Base-by-base conservation (phyloP, 2,113 vertebrate species). In the Brevimyrus niger region DNA sequence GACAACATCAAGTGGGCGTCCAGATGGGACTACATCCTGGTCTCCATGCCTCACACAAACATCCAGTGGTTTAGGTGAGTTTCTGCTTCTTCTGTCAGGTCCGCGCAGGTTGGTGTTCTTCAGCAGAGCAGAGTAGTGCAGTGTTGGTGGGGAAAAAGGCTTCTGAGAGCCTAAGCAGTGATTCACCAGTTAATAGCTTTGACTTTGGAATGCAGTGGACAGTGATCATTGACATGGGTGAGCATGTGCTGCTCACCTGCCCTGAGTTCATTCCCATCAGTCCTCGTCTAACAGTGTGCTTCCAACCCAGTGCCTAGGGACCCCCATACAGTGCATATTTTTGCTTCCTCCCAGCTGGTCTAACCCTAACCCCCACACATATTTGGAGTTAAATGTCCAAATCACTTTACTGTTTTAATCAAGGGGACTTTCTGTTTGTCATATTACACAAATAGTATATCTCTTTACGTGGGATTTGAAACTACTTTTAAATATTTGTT, bases 61-160 rank as follows among this genome's bases (percentile, higher is more conserved):
- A 99, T 99, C 94, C 98, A 99, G 51, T 99, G 98, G 98, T 99
- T 99, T 92, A 99, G 98, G 98, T 99, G 92, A 90, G 84, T 35
- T 35, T 86, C 23, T 61, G 35, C 50, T 51, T 35, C 27, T 48
- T 15, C 47, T 46, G 2, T 50, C 6, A 19, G 47, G 27, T 48
- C 44, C 6, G 6, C 15, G 11, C 48, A 1, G 48, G 23, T 87
- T 15, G 3, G 27, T 31, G 17, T 48, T 23, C 42, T 48, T 85
- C 23, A 85, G 42, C n/a, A n/a, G n/a, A n/a, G 31, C 31, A 76
- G 11, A 35, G 69, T 15, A 73, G 69, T 17, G 15, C 1, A 9
- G 61, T 31, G 58, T 65, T 65, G 17, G 2, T 0, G 0, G 61
- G 10, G 3, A 10, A 1, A 27, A 27, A 3, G 58, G 58, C 58